A percentile compares a stretch with the other conserved stretches of the same genome.
Evolutionary conservation across 2,888 invertebrate genomes (phyloP).

Genomic region (Chrysolina oricalcia): DNA sequence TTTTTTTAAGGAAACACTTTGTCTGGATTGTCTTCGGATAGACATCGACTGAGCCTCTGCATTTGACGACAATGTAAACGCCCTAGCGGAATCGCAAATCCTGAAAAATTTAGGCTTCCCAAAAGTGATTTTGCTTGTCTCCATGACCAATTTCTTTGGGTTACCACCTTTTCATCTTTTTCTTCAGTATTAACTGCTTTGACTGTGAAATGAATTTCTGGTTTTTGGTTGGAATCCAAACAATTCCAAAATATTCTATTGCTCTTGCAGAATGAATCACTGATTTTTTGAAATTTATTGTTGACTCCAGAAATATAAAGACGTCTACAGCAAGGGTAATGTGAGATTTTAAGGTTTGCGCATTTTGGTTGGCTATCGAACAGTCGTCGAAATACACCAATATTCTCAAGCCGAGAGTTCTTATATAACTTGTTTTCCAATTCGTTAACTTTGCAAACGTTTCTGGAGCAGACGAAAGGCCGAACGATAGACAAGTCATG

Average conservation of each 20-base stretch:
- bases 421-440: constrained; percentile 53
- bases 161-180: neutral
- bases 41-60: constrained; percentile 25
- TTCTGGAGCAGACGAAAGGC: constrained; percentile 55
- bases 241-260: constrained; percentile 11
- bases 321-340: neutral
- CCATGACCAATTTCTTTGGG: constrained; percentile 36
- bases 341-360: neutral
- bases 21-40: constrained; percentile 13
- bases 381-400: constrained; percentile 60
- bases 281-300: neutral
- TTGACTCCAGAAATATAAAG: neutral
- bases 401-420: constrained; percentile 49
- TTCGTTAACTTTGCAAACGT: constrained; percentile 56
- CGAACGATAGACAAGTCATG: constrained; percentile 56
- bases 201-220: neutral
- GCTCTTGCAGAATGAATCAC: neutral
- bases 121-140: constrained; percentile 28
- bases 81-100: constrained; percentile 37
- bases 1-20: constrained; percentile 9
- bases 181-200: neutral
- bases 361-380: constrained; percentile 40
- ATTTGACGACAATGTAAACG: constrained; percentile 33
- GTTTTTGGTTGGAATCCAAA: constrained; percentile 2
- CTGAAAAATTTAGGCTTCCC: constrained; percentile 39